Conservation (phyloP, 2,888 invertebrate genomes). For the Pimpla rufipes region DNA sequence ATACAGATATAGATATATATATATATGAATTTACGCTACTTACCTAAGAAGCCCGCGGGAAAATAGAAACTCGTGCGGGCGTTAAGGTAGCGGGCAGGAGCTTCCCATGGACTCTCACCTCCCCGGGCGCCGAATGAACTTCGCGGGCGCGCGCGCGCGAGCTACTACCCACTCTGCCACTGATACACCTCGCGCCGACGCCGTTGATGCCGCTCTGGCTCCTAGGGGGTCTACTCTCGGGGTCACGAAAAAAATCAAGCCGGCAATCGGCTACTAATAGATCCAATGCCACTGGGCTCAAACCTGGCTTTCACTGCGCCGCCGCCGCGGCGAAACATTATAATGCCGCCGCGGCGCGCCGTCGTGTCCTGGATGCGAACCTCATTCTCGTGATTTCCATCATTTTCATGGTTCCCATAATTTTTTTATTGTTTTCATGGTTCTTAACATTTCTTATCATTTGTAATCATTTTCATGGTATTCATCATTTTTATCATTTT, state of each 20-base stretch:
- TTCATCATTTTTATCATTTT: neutral
- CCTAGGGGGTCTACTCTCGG: conserved; percentile 42
- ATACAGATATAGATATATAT: neutral
- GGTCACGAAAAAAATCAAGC: conserved; percentile 60
- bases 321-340: conserved; percentile 54
- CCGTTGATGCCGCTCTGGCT: conserved; percentile 43
- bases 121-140: conserved; percentile 84
- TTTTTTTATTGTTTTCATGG: neutral
- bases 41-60: conserved; percentile 60
- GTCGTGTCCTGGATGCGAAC: neutral
- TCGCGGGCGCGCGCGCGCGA: conserved; percentile 58
- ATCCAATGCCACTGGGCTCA: conserved; percentile 66
- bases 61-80: conserved; percentile 77
- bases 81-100: conserved; percentile 82
- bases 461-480: neutral
- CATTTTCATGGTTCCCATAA: neutral
- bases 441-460: too few relatives aligned
- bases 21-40: conserved; percentile 24
- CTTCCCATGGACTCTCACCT: conserved; percentile 85
- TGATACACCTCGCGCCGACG: conserved; percentile 37
- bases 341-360: too few relatives aligned
- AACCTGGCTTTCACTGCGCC: conserved; percentile 60
- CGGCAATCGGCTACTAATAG: conserved; percentile 59
- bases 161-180: conserved; percentile 66
- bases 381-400: neutral